Evolutionary conservation across 2,888 invertebrate genomes (phyloP).

Genomic region (Masnerella sp.): DNA sequence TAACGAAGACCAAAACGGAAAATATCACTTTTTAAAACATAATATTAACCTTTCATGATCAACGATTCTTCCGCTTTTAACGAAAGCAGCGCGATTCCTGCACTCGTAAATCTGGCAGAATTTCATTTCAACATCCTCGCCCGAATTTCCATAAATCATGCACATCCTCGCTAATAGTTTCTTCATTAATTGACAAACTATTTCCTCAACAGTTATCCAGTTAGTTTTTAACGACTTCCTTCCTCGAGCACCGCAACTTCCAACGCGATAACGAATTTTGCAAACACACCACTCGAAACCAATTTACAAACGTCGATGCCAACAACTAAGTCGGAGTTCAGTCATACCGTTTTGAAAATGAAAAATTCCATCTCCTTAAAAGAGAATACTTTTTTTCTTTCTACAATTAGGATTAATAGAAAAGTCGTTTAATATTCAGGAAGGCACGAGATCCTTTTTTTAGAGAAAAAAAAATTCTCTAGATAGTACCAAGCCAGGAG

Average conservation of each 20-base stretch:
- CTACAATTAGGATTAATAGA: too few species aligned
- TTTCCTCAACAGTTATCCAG: slow-evolving; percentile 37
- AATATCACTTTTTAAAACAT: too few species aligned
- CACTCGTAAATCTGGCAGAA: too few species aligned
- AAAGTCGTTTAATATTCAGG: too few species aligned
- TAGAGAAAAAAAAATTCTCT: too few species aligned
- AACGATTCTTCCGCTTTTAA: too few species aligned
- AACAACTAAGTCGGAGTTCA: slow-evolving; percentile 1
- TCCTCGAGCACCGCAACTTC: slow-evolving; percentile 30
- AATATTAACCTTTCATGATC: too few species aligned
- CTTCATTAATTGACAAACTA: slow-evolving; percentile 37
- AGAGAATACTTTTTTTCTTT: too few species aligned
- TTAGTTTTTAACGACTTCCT: slow-evolving; percentile 43
- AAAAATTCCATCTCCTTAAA: too few species aligned
- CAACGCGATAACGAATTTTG: slow-evolving; percentile 34
- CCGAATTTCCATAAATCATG: slow-evolving; percentile 30
- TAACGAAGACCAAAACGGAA: too few species aligned
- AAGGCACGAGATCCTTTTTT: too few species aligned
- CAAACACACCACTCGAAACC: slow-evolving; percentile 11
- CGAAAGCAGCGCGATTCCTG: neutral
- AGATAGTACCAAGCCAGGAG: too few species aligned
- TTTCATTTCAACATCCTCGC: slow-evolving; percentile 4
- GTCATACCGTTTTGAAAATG: neutral
- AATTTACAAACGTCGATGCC: neutral
- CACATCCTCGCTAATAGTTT: slow-evolving; percentile 2